phyloP scores from a whole-genome alignment of 2,888 invertebrate species.

The Synanthedon tipuliformis region DNA sequence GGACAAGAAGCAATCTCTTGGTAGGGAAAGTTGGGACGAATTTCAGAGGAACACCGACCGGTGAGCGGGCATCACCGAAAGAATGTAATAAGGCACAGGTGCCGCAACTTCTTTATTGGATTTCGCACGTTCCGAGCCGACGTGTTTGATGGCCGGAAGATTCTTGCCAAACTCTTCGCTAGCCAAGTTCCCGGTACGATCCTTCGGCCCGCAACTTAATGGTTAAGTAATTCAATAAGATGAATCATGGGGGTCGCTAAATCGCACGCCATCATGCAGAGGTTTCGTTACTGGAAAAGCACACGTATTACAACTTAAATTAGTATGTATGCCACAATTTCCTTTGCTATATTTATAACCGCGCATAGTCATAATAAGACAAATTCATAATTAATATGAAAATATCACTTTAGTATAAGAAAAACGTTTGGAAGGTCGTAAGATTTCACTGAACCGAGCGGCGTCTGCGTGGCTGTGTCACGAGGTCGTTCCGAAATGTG shows the following conservation, averaged over 20 bases:
- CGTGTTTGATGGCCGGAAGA: constrained; percentile 65
- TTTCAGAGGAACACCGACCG: constrained; percentile 41
- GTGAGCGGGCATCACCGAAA: constrained; percentile 54
- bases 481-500: constrained; percentile 53
- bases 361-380: no score
- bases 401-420: background rate
- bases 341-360: no score
- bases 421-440: constrained; percentile 14
- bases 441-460: constrained; percentile 16
- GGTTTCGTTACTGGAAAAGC: no score
- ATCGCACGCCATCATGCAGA: background rate
- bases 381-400: background rate
- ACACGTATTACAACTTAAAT: background rate
- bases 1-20: constrained; percentile 54
- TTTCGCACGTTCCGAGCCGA: constrained; percentile 63
- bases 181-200: constrained; percentile 46
- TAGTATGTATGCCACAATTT: background rate
- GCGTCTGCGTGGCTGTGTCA: constrained; percentile 31
- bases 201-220: constrained; percentile 14
- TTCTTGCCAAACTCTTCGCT: constrained; percentile 62
- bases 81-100: constrained; percentile 70
- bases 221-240: background rate
- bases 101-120: constrained; percentile 66
- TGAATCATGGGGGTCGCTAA: background rate
- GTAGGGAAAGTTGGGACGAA: constrained; percentile 56